A percentile compares a stretch with the other conserved stretches of the same genome.
phyloP scores from a whole-genome alignment of 2,113 vertebrate species.

The Axis porcinus region DNA sequence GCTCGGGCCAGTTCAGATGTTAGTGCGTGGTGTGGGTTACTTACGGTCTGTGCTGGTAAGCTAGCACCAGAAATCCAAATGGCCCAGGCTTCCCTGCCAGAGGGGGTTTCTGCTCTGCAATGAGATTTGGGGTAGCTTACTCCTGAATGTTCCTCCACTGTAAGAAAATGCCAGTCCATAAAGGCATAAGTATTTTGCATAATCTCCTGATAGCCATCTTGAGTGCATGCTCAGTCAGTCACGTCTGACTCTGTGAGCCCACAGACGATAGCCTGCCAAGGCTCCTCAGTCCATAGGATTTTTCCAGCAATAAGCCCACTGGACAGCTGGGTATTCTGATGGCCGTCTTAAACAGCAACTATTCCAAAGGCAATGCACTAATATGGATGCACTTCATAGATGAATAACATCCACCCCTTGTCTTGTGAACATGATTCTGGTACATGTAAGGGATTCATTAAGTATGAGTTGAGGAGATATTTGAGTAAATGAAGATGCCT shows the following conservation, averaged over 20 bases:
- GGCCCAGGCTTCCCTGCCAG: not conserved
- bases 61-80: not conserved
- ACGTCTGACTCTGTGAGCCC: not conserved
- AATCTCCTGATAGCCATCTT: not conserved
- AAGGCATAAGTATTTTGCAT: too few relatives aligned
- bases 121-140: not conserved
- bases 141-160: not conserved
- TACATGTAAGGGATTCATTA: not conserved
- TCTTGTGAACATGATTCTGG: not conserved
- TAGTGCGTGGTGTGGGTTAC: not conserved
- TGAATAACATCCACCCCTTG: not conserved
- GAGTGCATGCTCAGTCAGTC: not conserved
- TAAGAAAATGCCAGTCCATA: not conserved
- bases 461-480: not conserved
- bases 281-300: not conserved
- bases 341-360: not conserved
- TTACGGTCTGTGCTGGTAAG: not conserved
- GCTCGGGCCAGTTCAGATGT: accelerated
- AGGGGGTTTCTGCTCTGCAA: not conserved
- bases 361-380: not conserved
- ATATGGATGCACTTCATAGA: not conserved
- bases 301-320: not conserved
- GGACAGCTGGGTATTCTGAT: not conserved
- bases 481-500: not conserved
- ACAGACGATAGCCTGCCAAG: not conserved